These are phyloP conservation scores for Corythaeola cristata DNA, from an alignment of 2,113 vertebrate species.

Conservation along the genomic window DNA sequence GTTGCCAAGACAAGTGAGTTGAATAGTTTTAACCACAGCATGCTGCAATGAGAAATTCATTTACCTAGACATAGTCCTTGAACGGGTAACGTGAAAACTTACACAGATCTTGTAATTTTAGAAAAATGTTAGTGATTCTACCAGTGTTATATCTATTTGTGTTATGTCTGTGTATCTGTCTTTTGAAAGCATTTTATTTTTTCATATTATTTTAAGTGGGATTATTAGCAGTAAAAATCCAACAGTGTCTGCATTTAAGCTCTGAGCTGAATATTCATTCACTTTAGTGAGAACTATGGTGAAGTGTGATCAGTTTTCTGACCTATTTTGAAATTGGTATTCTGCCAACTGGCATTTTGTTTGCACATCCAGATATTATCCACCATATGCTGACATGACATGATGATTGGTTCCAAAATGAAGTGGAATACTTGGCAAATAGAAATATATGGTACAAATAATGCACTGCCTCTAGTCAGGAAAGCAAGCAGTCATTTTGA, in stretches of 20 bases:
- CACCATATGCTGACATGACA: slow-evolving; percentile 69
- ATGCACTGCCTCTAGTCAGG: slow-evolving; percentile 47
- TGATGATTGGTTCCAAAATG: slow-evolving; percentile 69
- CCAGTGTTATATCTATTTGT: background rate
- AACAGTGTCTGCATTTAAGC: background rate
- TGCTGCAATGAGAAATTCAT: background rate
- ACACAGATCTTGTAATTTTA: background rate
- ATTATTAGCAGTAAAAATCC: background rate
- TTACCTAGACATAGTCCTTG: background rate
- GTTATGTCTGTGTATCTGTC: background rate
- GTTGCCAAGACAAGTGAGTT: background rate
- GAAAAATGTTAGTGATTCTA: background rate
- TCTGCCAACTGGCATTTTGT: slow-evolving; percentile 65
- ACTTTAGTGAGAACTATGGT: slow-evolving; percentile 33
- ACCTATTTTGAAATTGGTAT: slow-evolving; percentile 68
- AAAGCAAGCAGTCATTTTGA: slow-evolving; percentile 37
- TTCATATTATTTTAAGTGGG: background rate
- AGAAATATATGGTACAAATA: slow-evolving; percentile 67
- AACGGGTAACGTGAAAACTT: background rate
- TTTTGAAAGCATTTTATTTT: background rate
- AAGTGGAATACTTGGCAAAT: slow-evolving; percentile 65
- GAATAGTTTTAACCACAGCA: background rate
- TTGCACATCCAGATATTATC: slow-evolving; percentile 69
- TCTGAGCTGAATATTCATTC: slow-evolving; percentile 2
- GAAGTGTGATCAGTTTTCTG: slow-evolving; percentile 58